phyloP scores from a whole-genome alignment of 2,888 invertebrate genomes.

The Portevinia maculata region DNA sequence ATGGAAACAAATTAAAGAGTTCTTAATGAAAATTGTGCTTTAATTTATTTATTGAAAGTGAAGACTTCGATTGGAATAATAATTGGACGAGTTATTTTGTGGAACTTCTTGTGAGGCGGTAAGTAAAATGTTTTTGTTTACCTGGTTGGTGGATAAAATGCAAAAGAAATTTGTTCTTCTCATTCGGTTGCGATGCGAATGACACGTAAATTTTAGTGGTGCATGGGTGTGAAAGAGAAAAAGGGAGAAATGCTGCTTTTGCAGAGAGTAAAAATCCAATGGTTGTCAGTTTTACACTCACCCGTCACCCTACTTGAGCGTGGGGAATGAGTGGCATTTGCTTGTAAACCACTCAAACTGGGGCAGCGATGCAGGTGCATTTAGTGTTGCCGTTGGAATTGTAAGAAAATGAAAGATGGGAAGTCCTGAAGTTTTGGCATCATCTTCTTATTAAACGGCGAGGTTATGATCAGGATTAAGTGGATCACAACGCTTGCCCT shows the following conservation, averaged over 20 bases:
- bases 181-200: conserved; percentile 2
- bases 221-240: conserved; percentile 23
- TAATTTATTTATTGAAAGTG: conserved; percentile 26
- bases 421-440: too few relatives aligned
- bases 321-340: conserved; percentile 44
- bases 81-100: conserved; percentile 9
- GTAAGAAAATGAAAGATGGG: too few relatives aligned
- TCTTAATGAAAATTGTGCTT: conserved; percentile 37
- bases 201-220: conserved; percentile 1
- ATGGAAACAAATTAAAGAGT: conserved; percentile 35
- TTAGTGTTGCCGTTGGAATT: conserved; percentile 5
- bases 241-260: conserved; percentile 4
- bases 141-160: conserved; percentile 12
- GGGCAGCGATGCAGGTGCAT: not conserved
- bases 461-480: too few relatives aligned
- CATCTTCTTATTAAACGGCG: too few relatives aligned
- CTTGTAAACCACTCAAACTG: not conserved
- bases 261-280: not conserved
- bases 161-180: conserved; percentile 24
- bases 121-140: conserved; percentile 64
- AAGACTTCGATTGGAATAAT: conserved; percentile 46
- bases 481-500: too few relatives aligned
- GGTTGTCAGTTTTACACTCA: conserved; percentile 18
- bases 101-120: conserved; percentile 60
- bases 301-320: not conserved